Evolutionary conservation across 2,888 invertebrate genomes (phyloP), one percentile per base, ranked within the genome.

Genomic region (Pollenia griseotomentosa): DNA sequence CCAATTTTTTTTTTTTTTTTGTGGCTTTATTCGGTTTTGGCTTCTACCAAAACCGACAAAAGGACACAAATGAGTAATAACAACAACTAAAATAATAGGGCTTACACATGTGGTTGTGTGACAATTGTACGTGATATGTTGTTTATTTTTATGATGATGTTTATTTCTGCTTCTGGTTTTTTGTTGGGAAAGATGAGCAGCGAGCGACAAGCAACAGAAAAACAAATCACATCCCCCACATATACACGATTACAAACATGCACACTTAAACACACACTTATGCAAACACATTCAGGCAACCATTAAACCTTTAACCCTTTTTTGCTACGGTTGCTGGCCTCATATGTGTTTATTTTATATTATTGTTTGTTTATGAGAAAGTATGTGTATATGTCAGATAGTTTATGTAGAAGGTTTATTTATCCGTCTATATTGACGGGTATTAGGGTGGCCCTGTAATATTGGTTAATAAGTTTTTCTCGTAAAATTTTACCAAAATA

Each of bases 121-220:
- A 68, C 75, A 63, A 81, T 71, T 77, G 73, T 73, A 59, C 33
- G 51, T 85, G 63, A 48, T 83, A 40, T 83, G 59, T 63, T 81
- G 71, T 73, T 77, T 83, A 71, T 53, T 83, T 75, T 77, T 63
- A 83, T 83, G 61, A 66, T 42, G 33, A 65, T 73, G 48, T 83
- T 79, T 44, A 63, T 46, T 61, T 83, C 11, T 66, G 11, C 42
- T 12, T 14, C 0, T 8, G 11, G 11, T 33, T 51, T 33, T 71
- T 19, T 6, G 16, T 10, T 46, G 8, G 10, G 2, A 51, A 46
- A 42, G 33, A 33, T 33, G 33, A 33, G 33, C 19, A 33, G 33
- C 33, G 33, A 33, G 33, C 33, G 33, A 33, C 4, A 33, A 74
- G 48, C 61, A 48, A 33, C 57, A 66, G 40, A 71, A 74, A 48